Percentiles rank a stretch among this genome's conserved stretches.
Evolutionary conservation across 30 jellyfish, hydroid and myxozoan species (phyloP).

Genomic region (Aurelia aurita): DNA sequence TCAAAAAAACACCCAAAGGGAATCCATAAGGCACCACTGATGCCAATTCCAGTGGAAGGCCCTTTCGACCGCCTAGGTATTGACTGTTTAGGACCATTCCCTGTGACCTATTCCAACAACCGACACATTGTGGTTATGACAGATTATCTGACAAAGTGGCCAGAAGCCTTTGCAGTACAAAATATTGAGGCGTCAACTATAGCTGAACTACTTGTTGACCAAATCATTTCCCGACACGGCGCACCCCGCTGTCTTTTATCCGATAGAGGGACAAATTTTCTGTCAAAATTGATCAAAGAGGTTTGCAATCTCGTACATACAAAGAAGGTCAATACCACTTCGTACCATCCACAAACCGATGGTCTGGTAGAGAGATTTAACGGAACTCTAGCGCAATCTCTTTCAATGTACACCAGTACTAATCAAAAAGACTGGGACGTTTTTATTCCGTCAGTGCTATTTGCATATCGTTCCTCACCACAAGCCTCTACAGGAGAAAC

Average conservation of each 20-base stretch:
- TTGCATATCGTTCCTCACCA: no score
- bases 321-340: conserved; percentile 43
- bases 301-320: conserved; percentile 27
- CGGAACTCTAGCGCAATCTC: conserved; percentile 33
- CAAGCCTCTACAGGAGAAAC: no score
- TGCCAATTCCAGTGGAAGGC: no score
- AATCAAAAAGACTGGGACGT: conserved; percentile 57
- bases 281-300: conserved; percentile 17
- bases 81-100: no score
- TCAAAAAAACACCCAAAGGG: no score
- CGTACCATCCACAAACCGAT: conserved; percentile 54
- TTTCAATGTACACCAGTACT: conserved; percentile 14
- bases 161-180: no score
- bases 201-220: conserved; percentile 27
- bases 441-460: conserved; percentile 3
- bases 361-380: conserved; percentile 53
- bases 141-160: no score
- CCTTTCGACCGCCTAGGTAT: no score
- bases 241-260: conserved; percentile 16
- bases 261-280: conserved; percentile 36
- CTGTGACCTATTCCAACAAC: no score
- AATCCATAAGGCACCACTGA: no score
- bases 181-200: not conserved
- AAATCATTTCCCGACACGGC: not conserved
- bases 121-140: conserved; percentile 29